phyloP scores from a whole-genome alignment of 2,113 vertebrate genomes.

The Turdus rufiventris region DNA sequence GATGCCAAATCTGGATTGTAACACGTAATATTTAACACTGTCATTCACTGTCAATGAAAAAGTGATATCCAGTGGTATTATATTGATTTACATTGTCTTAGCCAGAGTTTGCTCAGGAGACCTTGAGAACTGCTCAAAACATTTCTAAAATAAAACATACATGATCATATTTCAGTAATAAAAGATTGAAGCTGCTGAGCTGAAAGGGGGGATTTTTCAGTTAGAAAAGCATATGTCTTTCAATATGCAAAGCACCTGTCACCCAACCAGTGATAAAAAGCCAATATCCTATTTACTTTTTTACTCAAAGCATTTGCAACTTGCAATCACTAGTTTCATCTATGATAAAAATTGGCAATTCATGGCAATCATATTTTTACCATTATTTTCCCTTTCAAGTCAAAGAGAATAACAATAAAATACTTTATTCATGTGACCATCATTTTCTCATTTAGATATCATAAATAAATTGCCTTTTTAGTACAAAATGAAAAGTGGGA shows the following conservation, averaged over 20 bases:
- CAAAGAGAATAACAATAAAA: slow-evolving; percentile 16
- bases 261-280: slow-evolving; percentile 24
- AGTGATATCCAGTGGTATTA: not conserved
- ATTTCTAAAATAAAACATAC: slow-evolving; percentile 7
- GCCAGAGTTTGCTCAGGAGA: not conserved
- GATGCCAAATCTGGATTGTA: not conserved
- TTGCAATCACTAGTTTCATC: slow-evolving; percentile 10
- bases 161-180: not conserved
- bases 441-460: not conserved
- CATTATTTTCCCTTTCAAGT: slow-evolving; percentile 18
- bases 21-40: not conserved
- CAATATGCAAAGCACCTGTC: slow-evolving; percentile 19
- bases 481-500: not conserved
- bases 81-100: not conserved
- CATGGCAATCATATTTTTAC: not conserved
- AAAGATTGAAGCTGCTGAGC: not conserved
- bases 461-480: not conserved
- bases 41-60: not conserved
- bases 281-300: slow-evolving; percentile 48
- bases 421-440: not conserved
- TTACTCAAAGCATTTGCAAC: slow-evolving; percentile 14
- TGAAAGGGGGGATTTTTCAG: not conserved
- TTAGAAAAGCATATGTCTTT: slow-evolving; percentile 16
- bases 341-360: slow-evolving; percentile 19
- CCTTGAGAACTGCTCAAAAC: slow-evolving; percentile 7